Base-by-base conservation (phyloP, 2,113 vertebrate species). In the Coturnix japonica region DNA sequence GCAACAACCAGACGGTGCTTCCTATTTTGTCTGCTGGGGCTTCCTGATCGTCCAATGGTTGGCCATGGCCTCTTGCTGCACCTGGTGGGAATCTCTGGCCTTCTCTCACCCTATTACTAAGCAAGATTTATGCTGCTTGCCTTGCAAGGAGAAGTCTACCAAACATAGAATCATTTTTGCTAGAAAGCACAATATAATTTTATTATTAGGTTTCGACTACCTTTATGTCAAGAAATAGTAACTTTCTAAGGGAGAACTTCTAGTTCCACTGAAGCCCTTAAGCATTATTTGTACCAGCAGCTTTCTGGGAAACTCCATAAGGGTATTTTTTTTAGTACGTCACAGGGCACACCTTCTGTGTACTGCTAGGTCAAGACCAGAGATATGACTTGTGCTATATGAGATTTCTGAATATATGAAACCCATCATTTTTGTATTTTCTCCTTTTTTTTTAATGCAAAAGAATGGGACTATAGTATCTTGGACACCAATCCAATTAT, bases 381-480 rank as follows among this genome's bases (percentile, higher is more conserved):
- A 79, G 28, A 59, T 84, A 75, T 54, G 49, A 71, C 63, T 46
- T 56, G 6, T 60, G 31, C 1, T 87, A 16, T 23, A 4, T 51
- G 71, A 93, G 88, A 92, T 76, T 93, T 94, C 49, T 54, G n/a
- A 82, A 73, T 82, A 43, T 19, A 47, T 54, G 73, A 81, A 84
- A 5, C 25, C 69, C 12, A 49, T 53, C 56, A 39, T n/a, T 74
- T 87, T 71, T 53, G 10, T 64, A 47, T 79, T 87, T 92, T 87
- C 31, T 67, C 28, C 22, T 71, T 60, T 81, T 28, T 43, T 71
- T 94, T 81, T 67, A 73, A 53, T 12, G 26, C 2, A 77, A 85
- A 30, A 44, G 43, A 80, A 74, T 28, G 17, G 30, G 7, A 5
- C 31, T 79, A 11, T 16, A 13, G n/a, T 61, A 69, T 75, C 84